Evolutionary conservation across 2,113 vertebrate genomes (phyloP).

Genomic region (Apaloderma vittatum): DNA sequence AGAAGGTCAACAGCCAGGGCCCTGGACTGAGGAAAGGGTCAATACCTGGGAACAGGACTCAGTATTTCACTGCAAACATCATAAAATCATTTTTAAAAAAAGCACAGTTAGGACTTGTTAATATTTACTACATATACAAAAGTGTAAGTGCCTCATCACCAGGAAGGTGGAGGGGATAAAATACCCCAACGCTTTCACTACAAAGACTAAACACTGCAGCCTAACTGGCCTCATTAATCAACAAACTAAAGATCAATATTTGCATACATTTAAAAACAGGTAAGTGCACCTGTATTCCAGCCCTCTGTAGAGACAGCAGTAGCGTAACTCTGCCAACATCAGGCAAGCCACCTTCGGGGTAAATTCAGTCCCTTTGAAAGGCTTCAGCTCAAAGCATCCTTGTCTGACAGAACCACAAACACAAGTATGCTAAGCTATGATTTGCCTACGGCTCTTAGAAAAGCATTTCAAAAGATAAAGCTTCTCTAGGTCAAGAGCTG

Average conservation of each 20-base stretch:
- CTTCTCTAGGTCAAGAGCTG: constrained; percentile 33
- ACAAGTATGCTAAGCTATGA: background rate
- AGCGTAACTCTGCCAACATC: background rate
- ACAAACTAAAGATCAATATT: background rate
- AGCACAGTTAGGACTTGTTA: background rate
- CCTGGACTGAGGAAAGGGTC: background rate
- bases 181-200: background rate
- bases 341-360: background rate
- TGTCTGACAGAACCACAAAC: constrained; percentile 11
- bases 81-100: background rate
- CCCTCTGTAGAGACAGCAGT: background rate
- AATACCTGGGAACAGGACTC: background rate
- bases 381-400: background rate
- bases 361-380: background rate
- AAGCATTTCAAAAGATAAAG: constrained; percentile 42
- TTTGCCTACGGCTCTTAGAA: constrained; percentile 46
- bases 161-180: too few species aligned
- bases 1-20: background rate
- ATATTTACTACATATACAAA: background rate
- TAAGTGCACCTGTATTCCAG: background rate
- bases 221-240: background rate
- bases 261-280: background rate
- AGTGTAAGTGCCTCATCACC: background rate
- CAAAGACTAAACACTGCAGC: background rate
- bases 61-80: background rate